Base-by-base conservation (phyloP, 1,140 invertebrate genomes). In the Ceratoteleas bidentatus region DNA sequence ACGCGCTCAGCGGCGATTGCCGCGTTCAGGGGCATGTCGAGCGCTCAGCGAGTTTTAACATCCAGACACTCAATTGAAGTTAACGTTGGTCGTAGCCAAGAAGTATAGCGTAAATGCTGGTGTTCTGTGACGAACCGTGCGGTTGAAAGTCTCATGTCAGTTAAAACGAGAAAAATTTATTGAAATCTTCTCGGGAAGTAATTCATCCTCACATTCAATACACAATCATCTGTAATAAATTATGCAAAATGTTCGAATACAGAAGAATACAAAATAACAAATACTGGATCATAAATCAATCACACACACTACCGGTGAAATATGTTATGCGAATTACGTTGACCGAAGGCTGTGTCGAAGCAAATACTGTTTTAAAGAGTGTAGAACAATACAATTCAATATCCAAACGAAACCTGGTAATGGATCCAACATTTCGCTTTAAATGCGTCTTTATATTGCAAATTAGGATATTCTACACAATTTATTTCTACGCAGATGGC, bases 171-270 rank as follows among this genome's bases (percentile, higher is more conserved):
- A 32, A 52, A 38, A 62, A 40, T 57, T 66, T 57, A 52, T 58
- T 65, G 53, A 9, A 49, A 24, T 58, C 36, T 47, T 8, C 24
- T 64, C 14, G 32, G 52, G 33, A 66, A 49, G 24, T 47, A 43
- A 75, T 75, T 9, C 50, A 45, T 72, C 45, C 47, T 61, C 32
- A n/a, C 14, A 10, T 72, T 72, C 11, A 49, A 24, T 56, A 14
- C 36, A 49, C 60, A 62, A 75, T 58, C 58, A 75, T 66, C 13
- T 65, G 33, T 47, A 60, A 61, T 76, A 76, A 68, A 75, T 61
- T 66, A 47, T 54, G 40, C n/a, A 73, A 62, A 54, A 33, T 34
- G 36, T 52, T 65, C 6, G 2, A 50, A 64, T 50, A 65, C 52
- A 15, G 16, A 36, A 33, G 53, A 66, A 60, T 69, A 9, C 40